Evolutionary conservation across 1,140 invertebrate species (phyloP).

Genomic region (Heliconius hewitsoni): DNA sequence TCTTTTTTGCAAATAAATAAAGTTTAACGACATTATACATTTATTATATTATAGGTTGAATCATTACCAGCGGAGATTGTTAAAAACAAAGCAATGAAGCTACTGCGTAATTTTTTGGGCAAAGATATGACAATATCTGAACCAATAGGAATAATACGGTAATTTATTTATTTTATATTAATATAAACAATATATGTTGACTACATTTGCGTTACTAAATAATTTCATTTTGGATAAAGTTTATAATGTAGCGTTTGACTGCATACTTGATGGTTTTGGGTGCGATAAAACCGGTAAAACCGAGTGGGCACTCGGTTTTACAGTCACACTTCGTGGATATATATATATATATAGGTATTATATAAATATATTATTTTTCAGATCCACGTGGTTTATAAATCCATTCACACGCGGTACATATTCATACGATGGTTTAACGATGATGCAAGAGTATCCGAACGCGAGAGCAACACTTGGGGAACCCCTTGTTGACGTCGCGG

Average conservation of each 20-base stretch:
- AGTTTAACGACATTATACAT: too few species aligned
- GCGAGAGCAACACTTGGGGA: slow-evolving; percentile 41
- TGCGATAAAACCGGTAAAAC: too few species aligned
- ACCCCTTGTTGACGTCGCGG: slow-evolving; percentile 46
- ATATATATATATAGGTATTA: too few species aligned
- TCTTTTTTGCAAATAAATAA: too few species aligned
- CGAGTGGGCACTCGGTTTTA: too few species aligned
- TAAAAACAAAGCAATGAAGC: slow-evolving; percentile 51
- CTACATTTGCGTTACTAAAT: too few species aligned
- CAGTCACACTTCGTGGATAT: too few species aligned
- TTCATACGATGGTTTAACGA: slow-evolving; percentile 50
- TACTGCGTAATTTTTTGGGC: slow-evolving; percentile 55
- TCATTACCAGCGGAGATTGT: slow-evolving; percentile 61
- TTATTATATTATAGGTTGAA: slow-evolving; percentile 50
- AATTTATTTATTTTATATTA: neutral
- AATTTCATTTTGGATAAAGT: too few species aligned
- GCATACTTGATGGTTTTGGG: too few species aligned
- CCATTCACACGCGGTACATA: slow-evolving; percentile 58
- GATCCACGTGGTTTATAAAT: slow-evolving; percentile 57
- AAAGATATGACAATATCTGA: slow-evolving; percentile 47
- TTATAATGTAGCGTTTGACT: too few species aligned
- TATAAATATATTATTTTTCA: slow-evolving; percentile 24
- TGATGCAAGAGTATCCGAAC: slow-evolving; percentile 43
- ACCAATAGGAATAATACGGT: slow-evolving; percentile 52
- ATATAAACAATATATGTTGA: too few species aligned